A percentile compares a stretch with the other conserved stretches of the same genome.
Conservation (phyloP, 2,888 invertebrate species). For the Congeria kusceri region DNA sequence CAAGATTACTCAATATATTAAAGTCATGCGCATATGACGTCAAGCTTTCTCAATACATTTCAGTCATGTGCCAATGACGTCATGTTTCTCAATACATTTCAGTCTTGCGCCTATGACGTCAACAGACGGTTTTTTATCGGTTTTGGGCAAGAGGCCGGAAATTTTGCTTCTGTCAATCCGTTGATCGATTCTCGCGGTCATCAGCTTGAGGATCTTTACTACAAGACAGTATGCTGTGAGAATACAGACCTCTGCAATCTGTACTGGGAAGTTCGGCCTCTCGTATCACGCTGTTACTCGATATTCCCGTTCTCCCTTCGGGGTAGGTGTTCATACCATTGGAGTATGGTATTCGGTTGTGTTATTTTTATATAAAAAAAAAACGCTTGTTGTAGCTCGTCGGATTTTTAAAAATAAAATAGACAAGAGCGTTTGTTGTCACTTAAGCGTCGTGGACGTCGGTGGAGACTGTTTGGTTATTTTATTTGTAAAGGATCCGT, state of each 20-base stretch:
- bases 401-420: no score
- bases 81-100: background rate
- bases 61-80: no score
- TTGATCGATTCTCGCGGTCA: constrained; percentile 5
- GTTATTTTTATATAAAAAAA: no score
- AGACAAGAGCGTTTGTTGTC: no score
- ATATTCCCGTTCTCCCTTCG: constrained; percentile 26
- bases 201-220: constrained; percentile 20
- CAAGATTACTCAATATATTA: background rate
- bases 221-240: constrained; percentile 39
- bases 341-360: no score
- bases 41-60: no score
- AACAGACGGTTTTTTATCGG: constrained; percentile 33
- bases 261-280: constrained; percentile 46
- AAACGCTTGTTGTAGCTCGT: no score
- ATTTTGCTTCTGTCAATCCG: constrained; percentile 28
- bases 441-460: no score
- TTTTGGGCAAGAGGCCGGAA: constrained; percentile 28
- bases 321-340: constrained; percentile 3
- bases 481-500: no score
- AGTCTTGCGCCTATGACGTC: constrained; percentile 48
- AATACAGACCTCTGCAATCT: constrained; percentile 34
- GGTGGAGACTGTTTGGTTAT: no score
- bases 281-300: constrained; percentile 12
- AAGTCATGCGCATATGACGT: constrained; percentile 46